Conservation (phyloP, 2,888 invertebrate species). For the Plebejus argus region DNA sequence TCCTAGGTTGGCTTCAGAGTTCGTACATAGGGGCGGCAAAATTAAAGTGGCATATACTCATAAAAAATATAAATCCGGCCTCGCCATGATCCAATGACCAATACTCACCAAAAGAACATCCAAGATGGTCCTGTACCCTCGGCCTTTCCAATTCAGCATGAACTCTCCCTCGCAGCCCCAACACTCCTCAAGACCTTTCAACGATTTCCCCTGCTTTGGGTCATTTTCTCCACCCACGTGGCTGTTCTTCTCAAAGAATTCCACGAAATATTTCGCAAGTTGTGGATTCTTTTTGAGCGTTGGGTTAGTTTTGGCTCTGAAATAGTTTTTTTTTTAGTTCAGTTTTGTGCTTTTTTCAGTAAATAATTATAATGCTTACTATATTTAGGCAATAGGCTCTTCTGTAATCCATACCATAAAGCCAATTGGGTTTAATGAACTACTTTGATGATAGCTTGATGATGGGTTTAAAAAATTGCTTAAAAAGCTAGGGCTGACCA, state of each 20-base stretch:
- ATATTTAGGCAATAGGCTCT: too few species aligned
- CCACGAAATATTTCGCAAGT: conserved; percentile 75
- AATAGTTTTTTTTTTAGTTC: not conserved
- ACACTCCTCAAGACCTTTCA: conserved; percentile 82
- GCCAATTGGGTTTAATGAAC: too few species aligned
- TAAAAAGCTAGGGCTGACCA: not conserved
- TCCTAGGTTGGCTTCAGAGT: too few species aligned
- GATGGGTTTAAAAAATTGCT: not conserved
- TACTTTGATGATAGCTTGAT: not conserved
- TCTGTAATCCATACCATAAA: too few species aligned
- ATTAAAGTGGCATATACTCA: too few species aligned
- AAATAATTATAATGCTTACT: too few species aligned
- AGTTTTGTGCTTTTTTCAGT: too few species aligned
- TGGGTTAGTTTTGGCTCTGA: conserved; percentile 55
- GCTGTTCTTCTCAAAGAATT: conserved; percentile 83
- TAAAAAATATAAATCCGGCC: too few species aligned
- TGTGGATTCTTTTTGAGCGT: conserved; percentile 57
- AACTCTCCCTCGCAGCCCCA: conserved; percentile 86
- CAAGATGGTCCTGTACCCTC: conserved; percentile 85
- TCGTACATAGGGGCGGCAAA: too few species aligned
- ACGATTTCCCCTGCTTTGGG: conserved; percentile 77
- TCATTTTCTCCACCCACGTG: conserved; percentile 83
- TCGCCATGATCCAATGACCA: not conserved
- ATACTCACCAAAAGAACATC: conserved; percentile 83
- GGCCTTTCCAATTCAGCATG: conserved; percentile 87